These are phyloP conservation scores for Cryptosula pallasiana DNA, from an alignment of 2,888 invertebrate genomes.

Conservation along the genomic window DNA sequence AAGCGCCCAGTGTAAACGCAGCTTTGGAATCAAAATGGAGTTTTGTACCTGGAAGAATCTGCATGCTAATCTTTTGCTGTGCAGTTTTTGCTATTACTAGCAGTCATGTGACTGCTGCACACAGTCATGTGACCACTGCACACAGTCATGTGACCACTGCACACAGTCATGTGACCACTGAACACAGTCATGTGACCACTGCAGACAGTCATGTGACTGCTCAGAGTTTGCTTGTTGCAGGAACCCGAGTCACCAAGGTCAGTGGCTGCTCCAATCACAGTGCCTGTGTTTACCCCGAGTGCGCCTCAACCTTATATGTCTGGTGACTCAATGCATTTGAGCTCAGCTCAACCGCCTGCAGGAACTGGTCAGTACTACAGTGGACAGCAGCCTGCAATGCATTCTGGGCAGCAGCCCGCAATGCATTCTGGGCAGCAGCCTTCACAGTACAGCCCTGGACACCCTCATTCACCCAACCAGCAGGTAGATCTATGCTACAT, in stretches of 20 bases:
- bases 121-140: background rate
- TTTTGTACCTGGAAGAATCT: too few species aligned
- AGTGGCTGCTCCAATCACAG: background rate
- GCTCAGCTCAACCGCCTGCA: background rate
- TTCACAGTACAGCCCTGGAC: too few species aligned
- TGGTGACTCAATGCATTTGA: background rate
- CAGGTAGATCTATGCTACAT: too few species aligned
- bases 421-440: background rate
- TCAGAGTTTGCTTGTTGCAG: background rate
- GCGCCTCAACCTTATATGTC: background rate
- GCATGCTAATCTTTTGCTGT: too few species aligned
- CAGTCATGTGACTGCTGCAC: background rate
- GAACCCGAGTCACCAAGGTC: conserved; percentile 6
- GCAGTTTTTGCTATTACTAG: background rate
- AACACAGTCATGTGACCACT: background rate
- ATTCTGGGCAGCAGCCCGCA: background rate
- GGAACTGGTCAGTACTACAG: background rate
- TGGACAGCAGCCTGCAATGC: background rate
- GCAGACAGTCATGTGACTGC: background rate
- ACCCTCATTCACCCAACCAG: too few species aligned
- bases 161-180: background rate
- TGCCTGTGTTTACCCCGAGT: conserved; percentile 1
- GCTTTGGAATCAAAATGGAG: too few species aligned
- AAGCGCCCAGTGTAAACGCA: too few species aligned
- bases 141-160: background rate